Evolutionary conservation across 1,140 invertebrate genomes (phyloP).

Genomic region (Drosophila athabasca): DNA sequence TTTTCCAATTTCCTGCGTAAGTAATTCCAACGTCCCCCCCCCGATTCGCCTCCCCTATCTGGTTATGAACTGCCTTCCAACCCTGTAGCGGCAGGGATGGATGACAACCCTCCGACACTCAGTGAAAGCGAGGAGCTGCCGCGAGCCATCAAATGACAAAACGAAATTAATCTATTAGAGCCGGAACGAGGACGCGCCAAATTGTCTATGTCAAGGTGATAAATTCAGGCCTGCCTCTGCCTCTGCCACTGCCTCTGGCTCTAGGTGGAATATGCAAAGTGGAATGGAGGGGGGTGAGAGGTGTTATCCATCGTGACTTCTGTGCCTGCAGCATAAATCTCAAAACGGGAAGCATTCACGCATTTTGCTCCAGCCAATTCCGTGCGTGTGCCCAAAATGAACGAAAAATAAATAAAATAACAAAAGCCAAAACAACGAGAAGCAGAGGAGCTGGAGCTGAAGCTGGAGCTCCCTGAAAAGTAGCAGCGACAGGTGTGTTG

Average conservation of each 20-base stretch:
- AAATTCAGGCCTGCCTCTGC: conserved; percentile 62
- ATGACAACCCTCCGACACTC: conserved; percentile 24
- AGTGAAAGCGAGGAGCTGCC: conserved; percentile 36
- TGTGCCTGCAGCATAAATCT: conserved; percentile 48
- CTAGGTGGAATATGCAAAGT: conserved; percentile 29
- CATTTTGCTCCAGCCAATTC: conserved; percentile 32
- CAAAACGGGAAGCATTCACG: conserved; percentile 29
- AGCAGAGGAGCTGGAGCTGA: background rate
- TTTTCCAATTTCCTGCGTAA: conserved; percentile 60
- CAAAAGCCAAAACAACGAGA: background rate
- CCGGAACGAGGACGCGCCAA: conserved; percentile 46
- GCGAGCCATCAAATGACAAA: conserved; percentile 64
- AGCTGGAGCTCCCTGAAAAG: background rate
- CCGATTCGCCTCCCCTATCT: conserved; percentile 8
- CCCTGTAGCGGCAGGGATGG: background rate
- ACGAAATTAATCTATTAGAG: conserved; percentile 79
- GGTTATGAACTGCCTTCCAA: conserved; percentile 54
- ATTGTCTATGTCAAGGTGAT: conserved; percentile 72
- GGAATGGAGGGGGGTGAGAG: background rate
- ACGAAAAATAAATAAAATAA: conserved; percentile 21
- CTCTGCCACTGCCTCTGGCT: conserved; percentile 42
- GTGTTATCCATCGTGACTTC: conserved; percentile 20
- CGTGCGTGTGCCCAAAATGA: conserved; percentile 33
- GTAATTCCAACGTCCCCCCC: conserved; percentile 23
- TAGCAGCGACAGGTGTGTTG: conserved; percentile 54